Evolutionary conservation across 2,113 vertebrate genomes (phyloP).

Genomic region (Monarcha castaneiventris): DNA sequence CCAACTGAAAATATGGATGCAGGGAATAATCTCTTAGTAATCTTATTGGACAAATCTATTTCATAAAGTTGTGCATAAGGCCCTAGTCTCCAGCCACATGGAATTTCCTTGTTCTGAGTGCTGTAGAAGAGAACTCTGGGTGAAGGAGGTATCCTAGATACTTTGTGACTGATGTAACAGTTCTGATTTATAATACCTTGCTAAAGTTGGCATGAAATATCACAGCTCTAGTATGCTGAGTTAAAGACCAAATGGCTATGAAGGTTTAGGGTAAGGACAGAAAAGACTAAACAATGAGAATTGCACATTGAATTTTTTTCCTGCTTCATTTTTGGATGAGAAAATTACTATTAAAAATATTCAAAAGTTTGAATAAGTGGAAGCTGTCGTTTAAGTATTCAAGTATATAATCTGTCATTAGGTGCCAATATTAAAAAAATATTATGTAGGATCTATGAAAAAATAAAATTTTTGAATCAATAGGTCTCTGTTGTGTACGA

Average conservation of each 20-base stretch:
- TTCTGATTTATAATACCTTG: conserved; percentile 45
- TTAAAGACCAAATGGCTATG: neutral
- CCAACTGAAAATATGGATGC: neutral
- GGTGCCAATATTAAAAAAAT: neutral
- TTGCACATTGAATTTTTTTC: neutral
- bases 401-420: neutral
- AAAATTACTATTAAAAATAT: neutral
- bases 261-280: neutral
- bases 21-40: neutral
- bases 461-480: neutral
- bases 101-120: neutral
- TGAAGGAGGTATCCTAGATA: conserved; percentile 17
- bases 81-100: neutral
- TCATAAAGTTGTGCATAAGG: neutral
- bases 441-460: neutral
- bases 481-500: neutral
- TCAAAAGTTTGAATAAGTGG: neutral
- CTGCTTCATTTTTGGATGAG: neutral
- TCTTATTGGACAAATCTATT: neutral
- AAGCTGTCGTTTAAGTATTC: neutral
- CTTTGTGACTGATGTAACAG: neutral
- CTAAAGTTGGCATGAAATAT: conserved; percentile 35
- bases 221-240: neutral
- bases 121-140: neutral
- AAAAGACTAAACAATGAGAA: neutral